Evolutionary conservation across 2,113 vertebrate genomes (phyloP), one percentile per base, ranked within the genome.

Genomic region (Hyperoodon ampullatus): DNA sequence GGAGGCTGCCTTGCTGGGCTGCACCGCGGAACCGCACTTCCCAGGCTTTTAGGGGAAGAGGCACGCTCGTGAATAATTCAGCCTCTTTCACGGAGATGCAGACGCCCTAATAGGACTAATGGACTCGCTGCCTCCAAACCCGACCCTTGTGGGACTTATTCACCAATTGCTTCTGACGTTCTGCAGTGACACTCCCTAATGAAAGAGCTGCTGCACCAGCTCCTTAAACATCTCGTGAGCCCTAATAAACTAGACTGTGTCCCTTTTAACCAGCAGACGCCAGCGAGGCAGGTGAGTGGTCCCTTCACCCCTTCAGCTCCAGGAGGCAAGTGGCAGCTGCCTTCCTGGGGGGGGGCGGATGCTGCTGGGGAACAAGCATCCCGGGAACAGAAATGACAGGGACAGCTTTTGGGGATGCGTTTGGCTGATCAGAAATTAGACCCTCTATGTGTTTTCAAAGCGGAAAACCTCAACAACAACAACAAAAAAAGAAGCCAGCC

Each of bases 31-130:
- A 96, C 97, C 93, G 98, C 98, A 96, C 98, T 98, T 98, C 98
- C 97, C 74, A 87, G 97, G 99, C 99, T 99, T 99, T 99, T 99
- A 99, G 99, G 66, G 92, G 97, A 97, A 98, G 99, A 98, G 97
- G 98, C 83, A 30, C 96, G 24, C 96, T 98, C 98, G 98, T 99
- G 99, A 99, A 99, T 99, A 99, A 99, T 99, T 99, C 99, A 99
- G 98, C 98, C 99, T 98, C 98, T 98, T 98, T 98, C 88, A 86
- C 98, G 91, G 98, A 99, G 98, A 98, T 98, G 98, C 98, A 98
- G 97, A 98, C 92, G 97, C 97, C 98, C 98, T 99, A 99, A 99
- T 99, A 99, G 99, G 97, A 98, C 99, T 99, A 99, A 99, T 99
- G 99, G 99, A 99, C 99, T 98, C 97, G 91, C 98, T 95, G 98